Evolutionary conservation across 2,888 invertebrate species (phyloP).

Genomic region (Eremobia ochroleuca): DNA sequence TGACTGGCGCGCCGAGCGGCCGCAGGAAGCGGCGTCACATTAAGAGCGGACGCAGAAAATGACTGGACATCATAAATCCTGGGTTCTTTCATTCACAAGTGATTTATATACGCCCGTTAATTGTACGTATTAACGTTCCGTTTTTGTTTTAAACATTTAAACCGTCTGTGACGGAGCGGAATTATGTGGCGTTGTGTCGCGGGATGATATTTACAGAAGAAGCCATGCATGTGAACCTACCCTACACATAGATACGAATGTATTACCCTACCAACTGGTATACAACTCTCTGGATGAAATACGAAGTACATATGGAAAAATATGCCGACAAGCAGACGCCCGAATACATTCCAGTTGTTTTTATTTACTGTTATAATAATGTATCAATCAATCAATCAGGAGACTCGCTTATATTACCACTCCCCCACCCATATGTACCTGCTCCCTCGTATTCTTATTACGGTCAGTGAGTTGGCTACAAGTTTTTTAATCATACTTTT

Average conservation of each 20-base stretch:
- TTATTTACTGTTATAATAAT: constrained; percentile 73
- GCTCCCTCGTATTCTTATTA: constrained; percentile 67
- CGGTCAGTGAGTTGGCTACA: constrained; percentile 75
- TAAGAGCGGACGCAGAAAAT: constrained; percentile 71
- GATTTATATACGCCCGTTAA: constrained; percentile 71
- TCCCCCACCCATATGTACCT: constrained; percentile 48
- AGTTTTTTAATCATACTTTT: constrained; percentile 81
- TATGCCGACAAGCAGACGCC: constrained; percentile 67
- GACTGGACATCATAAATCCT: constrained; percentile 74
- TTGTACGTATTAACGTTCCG: constrained; percentile 65
- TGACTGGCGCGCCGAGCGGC: constrained; percentile 68
- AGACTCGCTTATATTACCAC: constrained; percentile 18
- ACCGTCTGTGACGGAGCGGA: constrained; percentile 54
- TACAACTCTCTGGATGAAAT: constrained; percentile 27
- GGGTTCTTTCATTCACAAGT: constrained; percentile 72
- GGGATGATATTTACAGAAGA: constrained; percentile 23
- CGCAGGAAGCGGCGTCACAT: constrained; percentile 73
- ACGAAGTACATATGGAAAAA: constrained; percentile 58
- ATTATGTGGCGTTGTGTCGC: constrained; percentile 43
- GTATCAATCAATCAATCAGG: constrained; percentile 74
- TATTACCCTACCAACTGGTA: constrained; percentile 8
- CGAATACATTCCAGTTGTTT: constrained; percentile 69
- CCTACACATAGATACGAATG: constrained; percentile 23
- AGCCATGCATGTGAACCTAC: constrained; percentile 23
- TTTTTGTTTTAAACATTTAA: constrained; percentile 64